A percentile compares a stretch with the other conserved stretches of the same genome.
phyloP scores from a whole-genome alignment of 2,888 invertebrate species.

The Drosophila recens region DNA sequence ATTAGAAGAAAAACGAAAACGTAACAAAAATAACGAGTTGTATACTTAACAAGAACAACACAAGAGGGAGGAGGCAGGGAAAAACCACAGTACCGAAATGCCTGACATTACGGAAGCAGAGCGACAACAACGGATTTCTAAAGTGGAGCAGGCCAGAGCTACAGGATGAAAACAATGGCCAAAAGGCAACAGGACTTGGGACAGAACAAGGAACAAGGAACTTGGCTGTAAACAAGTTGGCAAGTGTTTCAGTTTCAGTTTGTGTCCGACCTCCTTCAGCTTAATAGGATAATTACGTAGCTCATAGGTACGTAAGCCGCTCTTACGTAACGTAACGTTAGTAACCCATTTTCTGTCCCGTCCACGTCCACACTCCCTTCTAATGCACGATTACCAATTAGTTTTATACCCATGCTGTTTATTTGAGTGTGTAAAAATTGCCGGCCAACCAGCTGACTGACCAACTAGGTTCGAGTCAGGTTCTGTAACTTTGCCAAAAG shows the following conservation, averaged over 20 bases:
- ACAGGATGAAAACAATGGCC: slow-evolving; percentile 48
- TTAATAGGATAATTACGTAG: slow-evolving; percentile 74
- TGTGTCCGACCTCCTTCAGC: slow-evolving; percentile 23
- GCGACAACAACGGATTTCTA: slow-evolving; percentile 38
- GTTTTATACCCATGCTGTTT: slow-evolving; percentile 65
- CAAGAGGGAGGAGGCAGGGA: background rate
- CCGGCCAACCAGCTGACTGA: slow-evolving; percentile 13
- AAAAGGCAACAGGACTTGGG: slow-evolving; percentile 21
- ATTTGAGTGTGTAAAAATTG: slow-evolving; percentile 40
- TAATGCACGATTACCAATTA: slow-evolving; percentile 73
- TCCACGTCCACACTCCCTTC: slow-evolving; percentile 1
- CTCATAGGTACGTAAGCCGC: slow-evolving; percentile 52
- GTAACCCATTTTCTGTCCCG: background rate
- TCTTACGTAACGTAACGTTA: slow-evolving; percentile 34
- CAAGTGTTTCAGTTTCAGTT: slow-evolving; percentile 60
- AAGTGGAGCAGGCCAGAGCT: slow-evolving; percentile 61
- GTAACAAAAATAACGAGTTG: slow-evolving; percentile 67
- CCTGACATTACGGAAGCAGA: slow-evolving; percentile 50
- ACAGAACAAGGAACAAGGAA: slow-evolving; percentile 6
- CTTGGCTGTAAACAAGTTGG: slow-evolving; percentile 57
- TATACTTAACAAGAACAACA: slow-evolving; percentile 47
- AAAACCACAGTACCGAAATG: slow-evolving; percentile 43
- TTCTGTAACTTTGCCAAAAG: slow-evolving; percentile 57
- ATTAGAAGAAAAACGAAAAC: slow-evolving; percentile 73
- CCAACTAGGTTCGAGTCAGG: slow-evolving; percentile 13